phyloP scores from a whole-genome alignment of 2,888 invertebrate species.

The Spisula subtruncata region DNA sequence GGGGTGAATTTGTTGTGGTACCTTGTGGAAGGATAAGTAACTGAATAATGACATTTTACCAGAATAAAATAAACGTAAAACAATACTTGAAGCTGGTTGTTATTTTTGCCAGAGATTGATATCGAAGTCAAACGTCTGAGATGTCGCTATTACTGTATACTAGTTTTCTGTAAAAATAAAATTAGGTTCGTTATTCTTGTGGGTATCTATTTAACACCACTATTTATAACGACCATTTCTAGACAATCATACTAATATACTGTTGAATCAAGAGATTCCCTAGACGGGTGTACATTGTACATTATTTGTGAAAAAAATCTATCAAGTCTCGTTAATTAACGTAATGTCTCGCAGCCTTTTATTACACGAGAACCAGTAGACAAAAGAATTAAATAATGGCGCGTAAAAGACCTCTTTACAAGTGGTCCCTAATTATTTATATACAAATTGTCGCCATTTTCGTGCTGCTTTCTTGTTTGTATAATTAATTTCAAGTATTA shows the following conservation, averaged over 20 bases:
- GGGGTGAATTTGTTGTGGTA: too few species aligned
- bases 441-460: background rate
- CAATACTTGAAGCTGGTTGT: too few species aligned
- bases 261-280: background rate
- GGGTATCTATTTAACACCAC: background rate
- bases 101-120: too few species aligned
- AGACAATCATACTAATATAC: background rate
- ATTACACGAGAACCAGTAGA: background rate
- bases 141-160: too few species aligned
- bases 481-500: constrained; percentile 40
- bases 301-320: background rate
- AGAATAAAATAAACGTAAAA: too few species aligned
- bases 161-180: too few species aligned
- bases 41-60: too few species aligned
- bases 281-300: background rate
- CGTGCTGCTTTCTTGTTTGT: constrained; percentile 32
- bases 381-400: background rate
- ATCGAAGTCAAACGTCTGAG: too few species aligned
- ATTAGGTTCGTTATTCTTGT: background rate
- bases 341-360: background rate
- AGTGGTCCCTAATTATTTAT: constrained; percentile 30
- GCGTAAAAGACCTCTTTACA: background rate
- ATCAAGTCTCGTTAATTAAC: background rate
- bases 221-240: background rate
- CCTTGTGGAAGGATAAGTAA: too few species aligned